A percentile compares a stretch with the other conserved stretches of the same genome.
These are phyloP conservation scores for Barnardius zonarius DNA, from an alignment of 2,113 vertebrate species.

Conservation along the genomic window DNA sequence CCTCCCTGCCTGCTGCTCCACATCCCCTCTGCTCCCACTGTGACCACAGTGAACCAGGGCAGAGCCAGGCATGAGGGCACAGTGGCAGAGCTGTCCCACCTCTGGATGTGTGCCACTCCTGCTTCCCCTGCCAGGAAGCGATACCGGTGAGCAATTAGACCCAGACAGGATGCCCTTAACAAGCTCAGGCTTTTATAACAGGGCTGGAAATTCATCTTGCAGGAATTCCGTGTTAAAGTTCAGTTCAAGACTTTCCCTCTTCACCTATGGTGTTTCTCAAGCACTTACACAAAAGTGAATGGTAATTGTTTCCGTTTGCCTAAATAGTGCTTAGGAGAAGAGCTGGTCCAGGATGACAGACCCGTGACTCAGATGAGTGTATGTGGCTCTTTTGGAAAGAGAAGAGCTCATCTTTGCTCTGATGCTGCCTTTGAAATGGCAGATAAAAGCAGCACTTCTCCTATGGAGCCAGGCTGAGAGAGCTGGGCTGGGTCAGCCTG, in stretches of 20 bases:
- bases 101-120: background rate
- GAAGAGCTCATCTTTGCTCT: background rate
- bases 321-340: background rate
- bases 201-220: background rate
- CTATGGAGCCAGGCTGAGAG: background rate
- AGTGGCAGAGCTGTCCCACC: background rate
- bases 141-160: background rate
- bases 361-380: rapidly evolving
- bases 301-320: background rate
- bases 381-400: background rate
- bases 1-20: background rate
- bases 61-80: background rate
- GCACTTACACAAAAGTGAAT: background rate
- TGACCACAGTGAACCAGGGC: rapidly evolving
- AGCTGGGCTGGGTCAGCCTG: background rate
- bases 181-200: background rate
- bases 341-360: background rate
- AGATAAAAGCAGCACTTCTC: background rate
- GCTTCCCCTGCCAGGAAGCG: background rate
- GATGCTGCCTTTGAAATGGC: background rate
- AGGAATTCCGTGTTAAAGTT: background rate
- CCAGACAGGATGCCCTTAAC: background rate
- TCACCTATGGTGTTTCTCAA: background rate
- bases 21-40: background rate
- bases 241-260: background rate